Evolutionary conservation across 2,888 invertebrate genomes (phyloP), one percentile per base, ranked within the genome.

Genomic region (Ophion ventricosus): DNA sequence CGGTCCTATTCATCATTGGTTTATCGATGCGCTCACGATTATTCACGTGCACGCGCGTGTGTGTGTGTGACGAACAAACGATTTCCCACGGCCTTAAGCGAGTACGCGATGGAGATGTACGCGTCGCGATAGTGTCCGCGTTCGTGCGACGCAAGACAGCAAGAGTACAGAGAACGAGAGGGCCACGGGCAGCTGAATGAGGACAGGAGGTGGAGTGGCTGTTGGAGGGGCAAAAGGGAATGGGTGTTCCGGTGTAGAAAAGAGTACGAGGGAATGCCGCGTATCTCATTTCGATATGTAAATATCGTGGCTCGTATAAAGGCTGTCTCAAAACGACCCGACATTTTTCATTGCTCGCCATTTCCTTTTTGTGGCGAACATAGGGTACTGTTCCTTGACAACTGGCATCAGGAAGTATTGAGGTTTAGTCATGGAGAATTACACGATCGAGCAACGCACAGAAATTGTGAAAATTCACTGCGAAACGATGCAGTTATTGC

Each of bases 281-380:
- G 88, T 88, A 88, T 59, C 26, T 80, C 14, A 43, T 43, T 81
- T 86, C 85, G 80, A 83, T 87, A 87, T 87, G 88, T 87, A 89
- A 89, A 89, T 87, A 20, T 14, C 10, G 11, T 2, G 14, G 1
- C n/a, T 73, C 23, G 25, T 63, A 86, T n/a, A n/a, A n/a, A n/a
- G n/a, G n/a, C n/a, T n/a, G n/a, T n/a, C n/a, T n/a, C n/a, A n/a
- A n/a, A n/a, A n/a, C n/a, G n/a, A n/a, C n/a, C n/a, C n/a, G n/a
- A n/a, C n/a, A n/a, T n/a, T n/a, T n/a, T n/a, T 35, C 35, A 35
- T 7, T 3, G 35, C 35, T 35, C 7, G 35, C n/a, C n/a, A n/a
- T n/a, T n/a, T n/a, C n/a, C n/a, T n/a, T n/a, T n/a, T n/a, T n/a
- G n/a, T n/a, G n/a, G n/a, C n/a, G n/a, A n/a, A n/a, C n/a, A n/a